Evolutionary conservation across 2,888 invertebrate species (phyloP).

Genomic region (Laspeyria flexula): DNA sequence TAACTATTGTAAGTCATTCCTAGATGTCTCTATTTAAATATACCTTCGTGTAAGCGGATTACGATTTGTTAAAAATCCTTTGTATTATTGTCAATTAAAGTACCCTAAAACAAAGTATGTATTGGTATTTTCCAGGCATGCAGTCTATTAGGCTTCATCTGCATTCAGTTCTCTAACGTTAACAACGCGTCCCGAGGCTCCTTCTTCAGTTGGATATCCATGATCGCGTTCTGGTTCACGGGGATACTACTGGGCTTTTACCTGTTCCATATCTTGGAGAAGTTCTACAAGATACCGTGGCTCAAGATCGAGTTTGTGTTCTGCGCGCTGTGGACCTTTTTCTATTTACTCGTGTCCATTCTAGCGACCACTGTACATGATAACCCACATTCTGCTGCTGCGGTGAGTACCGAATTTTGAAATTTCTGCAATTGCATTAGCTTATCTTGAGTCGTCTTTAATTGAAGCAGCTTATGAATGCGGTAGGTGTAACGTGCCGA

Average conservation of each 20-base stretch:
- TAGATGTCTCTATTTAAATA: too few relatives aligned
- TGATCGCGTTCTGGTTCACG: constrained; percentile 95
- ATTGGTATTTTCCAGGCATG: constrained; percentile 76
- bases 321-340: constrained; percentile 90
- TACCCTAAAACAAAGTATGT: background rate
- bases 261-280: constrained; percentile 94
- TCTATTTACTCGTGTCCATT: constrained; percentile 91
- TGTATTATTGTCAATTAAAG: too few relatives aligned
- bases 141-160: constrained; percentile 92
- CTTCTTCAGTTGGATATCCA: constrained; percentile 92
- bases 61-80: too few relatives aligned
- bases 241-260: constrained; percentile 92
- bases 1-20: too few relatives aligned
- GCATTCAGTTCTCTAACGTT: constrained; percentile 87
- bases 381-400: constrained; percentile 89
- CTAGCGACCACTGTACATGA: constrained; percentile 87
- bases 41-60: too few relatives aligned
- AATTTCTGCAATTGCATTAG: too few relatives aligned
- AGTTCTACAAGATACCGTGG: constrained; percentile 94
- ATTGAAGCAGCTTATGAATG: too few relatives aligned
- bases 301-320: constrained; percentile 92
- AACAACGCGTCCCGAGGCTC: constrained; percentile 86
- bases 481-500: too few relatives aligned
- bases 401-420: constrained; percentile 89
- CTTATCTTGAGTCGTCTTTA: too few relatives aligned